Evolutionary conservation across 2,113 vertebrate species (phyloP).

Genomic region (Ifrita kowaldi): DNA sequence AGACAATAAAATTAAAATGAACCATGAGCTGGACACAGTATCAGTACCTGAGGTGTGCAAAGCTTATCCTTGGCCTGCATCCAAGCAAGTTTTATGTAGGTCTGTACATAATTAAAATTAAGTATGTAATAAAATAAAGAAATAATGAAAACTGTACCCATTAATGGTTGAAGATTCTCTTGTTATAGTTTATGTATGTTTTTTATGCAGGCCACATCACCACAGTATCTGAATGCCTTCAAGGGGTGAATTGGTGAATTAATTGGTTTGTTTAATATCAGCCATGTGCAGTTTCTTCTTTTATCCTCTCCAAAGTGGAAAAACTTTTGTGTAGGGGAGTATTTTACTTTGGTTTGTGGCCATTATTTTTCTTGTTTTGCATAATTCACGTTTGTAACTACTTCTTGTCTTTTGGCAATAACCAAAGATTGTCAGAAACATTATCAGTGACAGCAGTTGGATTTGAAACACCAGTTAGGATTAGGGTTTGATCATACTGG

Average conservation of each 20-base stretch:
- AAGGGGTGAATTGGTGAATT: neutral
- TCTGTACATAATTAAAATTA: neutral
- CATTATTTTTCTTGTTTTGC: neutral
- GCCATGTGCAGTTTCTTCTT: neutral
- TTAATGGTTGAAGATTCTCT: neutral
- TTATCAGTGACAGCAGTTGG: neutral
- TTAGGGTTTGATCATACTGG: neutral
- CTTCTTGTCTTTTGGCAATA: neutral
- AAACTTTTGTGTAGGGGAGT: neutral
- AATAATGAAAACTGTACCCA: neutral
- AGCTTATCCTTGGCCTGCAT: neutral
- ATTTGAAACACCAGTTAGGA: neutral
- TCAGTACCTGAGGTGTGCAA: neutral
- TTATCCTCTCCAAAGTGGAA: neutral
- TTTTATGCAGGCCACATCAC: neutral
- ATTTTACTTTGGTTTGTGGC: neutral
- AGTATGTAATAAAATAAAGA: neutral
- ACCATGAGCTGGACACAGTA: neutral
- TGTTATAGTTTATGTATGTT: neutral
- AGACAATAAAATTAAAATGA: neutral
- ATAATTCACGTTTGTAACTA: neutral
- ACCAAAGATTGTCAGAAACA: neutral
- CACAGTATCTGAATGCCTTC: neutral
- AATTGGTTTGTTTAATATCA: neutral
- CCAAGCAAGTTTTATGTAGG: neutral